Base-by-base conservation (phyloP, 2,113 vertebrate species). In the Sylvilagus bachmani region DNA sequence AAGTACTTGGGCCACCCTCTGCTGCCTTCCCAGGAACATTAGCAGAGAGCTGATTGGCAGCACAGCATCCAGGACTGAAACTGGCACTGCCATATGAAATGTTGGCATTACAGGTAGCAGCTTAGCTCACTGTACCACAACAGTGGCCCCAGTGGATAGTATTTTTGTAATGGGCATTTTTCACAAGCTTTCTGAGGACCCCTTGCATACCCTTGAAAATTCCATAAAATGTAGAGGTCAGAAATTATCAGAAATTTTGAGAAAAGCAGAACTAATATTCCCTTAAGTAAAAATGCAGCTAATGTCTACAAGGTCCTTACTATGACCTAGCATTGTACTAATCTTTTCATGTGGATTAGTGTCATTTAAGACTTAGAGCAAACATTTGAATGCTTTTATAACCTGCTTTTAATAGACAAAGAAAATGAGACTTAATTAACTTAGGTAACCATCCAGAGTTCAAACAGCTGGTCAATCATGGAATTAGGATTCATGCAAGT, bases 161-260 rank as follows among this genome's bases (percentile, higher is more conserved):
- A 44, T 44, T 44, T 44, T 44, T 44, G 44, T 44, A 44, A 7
- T 44, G 7, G 44, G 44, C 17, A 58, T 58, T 16, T 13, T 58
- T 58, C 55, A 14, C 55, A 58, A 17, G 55, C 13, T 58, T 17
- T 58, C 55, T 58, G 55, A 58, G 17, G 55, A 58, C 13, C 55
- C 55, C 55, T 58, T 58, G 17, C 55, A 51, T 61, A 79, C 31
- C 36, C 17, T 61, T 88, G 21, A 73, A 92, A 95, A 78, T 81
- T 58, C 81, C 55, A 31, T 90, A 71, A 93, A 97, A 85, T 51
- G 9, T 94, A n/a, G 53, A 96, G 73, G 6, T 51, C 36, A 69
- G 36, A 53, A 89, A 66, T 71, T 89, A 7, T 61, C 25, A 89
- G 58, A 79, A 91, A 75, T 38, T 4, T 38, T 4, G 19, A 53